A percentile compares a stretch with the other conserved stretches of the same genome.
These are phyloP conservation scores for Elgaria multicarinata DNA, from an alignment of 2,113 vertebrate genomes.

Conservation along the genomic window DNA sequence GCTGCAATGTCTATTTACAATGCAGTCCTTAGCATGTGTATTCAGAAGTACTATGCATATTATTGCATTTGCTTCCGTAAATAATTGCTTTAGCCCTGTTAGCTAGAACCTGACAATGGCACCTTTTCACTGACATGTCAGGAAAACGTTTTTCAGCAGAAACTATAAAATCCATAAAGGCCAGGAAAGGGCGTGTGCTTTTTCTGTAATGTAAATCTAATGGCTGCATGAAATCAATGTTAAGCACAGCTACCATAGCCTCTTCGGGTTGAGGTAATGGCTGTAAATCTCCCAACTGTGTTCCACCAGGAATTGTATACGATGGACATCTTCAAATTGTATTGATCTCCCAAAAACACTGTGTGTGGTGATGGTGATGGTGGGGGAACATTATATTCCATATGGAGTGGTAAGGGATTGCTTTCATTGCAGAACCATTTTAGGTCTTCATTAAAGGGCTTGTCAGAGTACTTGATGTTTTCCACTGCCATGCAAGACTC, in stretches of 20 bases:
- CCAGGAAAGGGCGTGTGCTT: not conserved
- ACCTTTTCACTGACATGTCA: conserved; percentile 10
- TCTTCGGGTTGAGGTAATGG: not conserved
- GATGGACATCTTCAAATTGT: conserved; percentile 2
- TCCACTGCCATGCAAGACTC: not conserved
- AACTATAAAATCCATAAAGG: not conserved
- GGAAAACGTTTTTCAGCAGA: not conserved
- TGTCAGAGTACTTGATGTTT: conserved; percentile 3
- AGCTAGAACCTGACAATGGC: not conserved
- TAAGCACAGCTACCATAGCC: not conserved
- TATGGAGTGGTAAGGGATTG: not conserved
- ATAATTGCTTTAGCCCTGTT: not conserved
- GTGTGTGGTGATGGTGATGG: not conserved
- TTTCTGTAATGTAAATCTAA: conserved; percentile 24
- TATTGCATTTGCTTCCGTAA: not conserved
- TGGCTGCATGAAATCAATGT: conserved; percentile 30
- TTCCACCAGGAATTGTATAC: conserved; percentile 10
- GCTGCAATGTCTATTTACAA: not conserved
- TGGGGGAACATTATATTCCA: not conserved
- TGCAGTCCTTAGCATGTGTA: not conserved
- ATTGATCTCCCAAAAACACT: not conserved
- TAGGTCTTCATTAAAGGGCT: conserved; percentile 7
- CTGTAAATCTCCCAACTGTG: not conserved
- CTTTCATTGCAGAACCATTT: not conserved
- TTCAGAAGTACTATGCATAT: not conserved